Percentiles rank a stretch among this genome's conserved stretches.
phyloP scores from a whole-genome alignment of 1,140 invertebrate genomes.

The Cherax quadricarinatus region DNA sequence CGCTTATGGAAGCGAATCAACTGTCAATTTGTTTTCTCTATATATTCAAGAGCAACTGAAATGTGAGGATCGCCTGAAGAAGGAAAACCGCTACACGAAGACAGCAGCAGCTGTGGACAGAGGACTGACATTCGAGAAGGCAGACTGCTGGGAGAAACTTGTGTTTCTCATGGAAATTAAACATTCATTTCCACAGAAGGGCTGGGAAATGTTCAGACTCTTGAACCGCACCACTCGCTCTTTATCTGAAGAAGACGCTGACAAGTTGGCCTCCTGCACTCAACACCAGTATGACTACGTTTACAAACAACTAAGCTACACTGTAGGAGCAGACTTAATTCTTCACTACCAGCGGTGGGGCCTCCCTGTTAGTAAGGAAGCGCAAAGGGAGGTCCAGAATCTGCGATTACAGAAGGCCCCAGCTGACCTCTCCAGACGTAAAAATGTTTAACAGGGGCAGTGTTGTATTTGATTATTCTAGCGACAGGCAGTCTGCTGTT shows the following conservation, averaged over 20 bases:
- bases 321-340: constrained; percentile 19
- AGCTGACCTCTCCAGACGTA: not conserved
- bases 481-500: no score
- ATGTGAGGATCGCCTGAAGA: constrained; percentile 24
- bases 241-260: constrained; percentile 2
- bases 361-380: not conserved
- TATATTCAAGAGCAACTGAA: constrained; percentile 41
- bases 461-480: no score
- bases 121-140: constrained; percentile 10
- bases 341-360: constrained; percentile 40
- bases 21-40: constrained; percentile 44
- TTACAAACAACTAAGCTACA: constrained; percentile 16
- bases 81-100: constrained; percentile 8
- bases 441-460: no score
- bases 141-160: constrained; percentile 35
- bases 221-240: constrained; percentile 14
- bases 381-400: not conserved
- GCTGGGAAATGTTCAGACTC: constrained; percentile 32
- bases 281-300: constrained; percentile 37
- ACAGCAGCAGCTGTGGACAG: constrained; percentile 36
- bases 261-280: not conserved
- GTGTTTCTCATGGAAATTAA: constrained; percentile 55
- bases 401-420: constrained; percentile 1
- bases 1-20: constrained; percentile 44
- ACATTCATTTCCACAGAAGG: constrained; percentile 24